phyloP scores from a whole-genome alignment of 2,113 vertebrate species.

The Chionodraco myersi region DNA sequence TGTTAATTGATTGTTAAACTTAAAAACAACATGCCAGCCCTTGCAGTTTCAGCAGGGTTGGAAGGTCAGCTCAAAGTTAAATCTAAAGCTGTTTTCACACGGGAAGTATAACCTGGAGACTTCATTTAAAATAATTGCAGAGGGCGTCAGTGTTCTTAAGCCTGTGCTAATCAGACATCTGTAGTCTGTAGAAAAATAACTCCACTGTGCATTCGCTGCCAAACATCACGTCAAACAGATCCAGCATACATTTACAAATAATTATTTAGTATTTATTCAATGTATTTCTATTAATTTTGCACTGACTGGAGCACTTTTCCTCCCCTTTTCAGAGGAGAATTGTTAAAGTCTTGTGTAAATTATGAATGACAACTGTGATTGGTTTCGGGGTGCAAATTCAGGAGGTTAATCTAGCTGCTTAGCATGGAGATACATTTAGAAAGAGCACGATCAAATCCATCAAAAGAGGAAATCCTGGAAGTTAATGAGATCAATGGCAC shows the following conservation, averaged over 20 bases:
- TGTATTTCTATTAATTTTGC: too few species aligned
- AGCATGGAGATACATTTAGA: conserved; percentile 33
- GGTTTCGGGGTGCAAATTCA: conserved; percentile 44
- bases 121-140: background rate
- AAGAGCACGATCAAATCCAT: conserved; percentile 35
- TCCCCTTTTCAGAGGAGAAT: background rate
- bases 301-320: background rate
- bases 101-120: conserved; percentile 6
- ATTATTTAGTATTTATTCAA: too few species aligned
- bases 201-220: background rate
- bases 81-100: conserved; percentile 20
- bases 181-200: background rate
- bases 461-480: conserved; percentile 37
- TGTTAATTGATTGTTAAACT: background rate
- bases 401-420: conserved; percentile 49
- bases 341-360: conserved; percentile 47
- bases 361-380: conserved; percentile 59
- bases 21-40: background rate
- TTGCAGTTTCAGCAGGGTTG: conserved; percentile 5
- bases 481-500: conserved; percentile 54
- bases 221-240: background rate
- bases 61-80: conserved; percentile 9
- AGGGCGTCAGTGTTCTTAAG: conserved; percentile 11
- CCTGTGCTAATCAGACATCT: conserved; percentile 10
- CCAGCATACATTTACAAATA: conserved; percentile 11